Percentiles rank a stretch among this genome's conserved stretches.
Conservation (phyloP, 2,797 vertebrate genomes). For the Anguilla marmorata region DNA sequence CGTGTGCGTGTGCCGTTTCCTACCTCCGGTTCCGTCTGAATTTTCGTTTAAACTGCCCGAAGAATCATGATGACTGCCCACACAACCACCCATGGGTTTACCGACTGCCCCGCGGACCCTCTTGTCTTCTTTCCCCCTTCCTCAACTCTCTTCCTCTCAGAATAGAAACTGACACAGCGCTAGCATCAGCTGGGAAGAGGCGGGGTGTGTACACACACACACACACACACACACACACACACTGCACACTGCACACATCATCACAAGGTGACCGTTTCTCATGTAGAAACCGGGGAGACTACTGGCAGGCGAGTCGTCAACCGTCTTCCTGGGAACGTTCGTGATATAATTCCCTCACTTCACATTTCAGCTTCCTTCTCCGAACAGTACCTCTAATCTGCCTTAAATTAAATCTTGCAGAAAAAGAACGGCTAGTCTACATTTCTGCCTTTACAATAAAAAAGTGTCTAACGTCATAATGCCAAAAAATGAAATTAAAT, state of each 20-base stretch:
- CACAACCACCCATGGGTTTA: constrained; percentile 98
- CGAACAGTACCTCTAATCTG: neutral
- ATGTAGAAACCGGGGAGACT: constrained; percentile 15
- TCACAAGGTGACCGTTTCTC: constrained; percentile 46
- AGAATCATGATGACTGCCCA: constrained; percentile 97
- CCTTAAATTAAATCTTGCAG: neutral
- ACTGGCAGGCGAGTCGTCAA: neutral
- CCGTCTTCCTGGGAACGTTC: neutral
- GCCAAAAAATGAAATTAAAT: neutral
- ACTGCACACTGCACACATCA: constrained; percentile 34
- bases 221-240: neutral
- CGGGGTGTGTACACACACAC: constrained; percentile 38
- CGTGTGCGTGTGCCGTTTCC: constrained; percentile 50
- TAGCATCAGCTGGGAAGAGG: constrained; percentile 54
- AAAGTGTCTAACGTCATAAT: neutral
- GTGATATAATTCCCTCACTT: neutral
- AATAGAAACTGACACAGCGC: constrained; percentile 51
- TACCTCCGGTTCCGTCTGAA: constrained; percentile 95
- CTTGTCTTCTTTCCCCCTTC: constrained; percentile 50
- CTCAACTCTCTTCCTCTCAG: constrained; percentile 46
- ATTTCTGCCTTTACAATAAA: neutral
- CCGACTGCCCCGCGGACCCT: constrained; percentile 70
- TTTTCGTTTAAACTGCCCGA: constrained; percentile 98
- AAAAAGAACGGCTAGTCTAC: neutral
- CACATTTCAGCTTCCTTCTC: neutral